Evolutionary conservation across 1,140 invertebrate genomes (phyloP).

Genomic region (Bombus confusus): DNA sequence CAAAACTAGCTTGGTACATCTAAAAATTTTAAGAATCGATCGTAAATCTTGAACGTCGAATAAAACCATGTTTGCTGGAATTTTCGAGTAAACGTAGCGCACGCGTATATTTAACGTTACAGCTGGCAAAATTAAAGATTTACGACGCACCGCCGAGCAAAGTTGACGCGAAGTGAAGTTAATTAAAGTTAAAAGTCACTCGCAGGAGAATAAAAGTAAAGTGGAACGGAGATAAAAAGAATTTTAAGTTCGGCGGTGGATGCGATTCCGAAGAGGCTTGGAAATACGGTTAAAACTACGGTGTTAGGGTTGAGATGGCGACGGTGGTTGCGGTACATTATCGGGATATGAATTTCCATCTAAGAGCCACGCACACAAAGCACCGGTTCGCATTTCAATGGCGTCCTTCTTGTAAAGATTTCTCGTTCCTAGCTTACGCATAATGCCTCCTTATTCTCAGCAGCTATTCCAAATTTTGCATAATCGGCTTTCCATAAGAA

Average conservation of each 20-base stretch:
- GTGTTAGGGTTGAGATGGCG: not conserved
- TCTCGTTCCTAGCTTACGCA: not conserved
- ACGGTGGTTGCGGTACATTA: not conserved
- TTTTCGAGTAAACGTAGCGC: no score
- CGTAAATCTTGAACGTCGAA: no score
- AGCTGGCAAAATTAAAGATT: no score
- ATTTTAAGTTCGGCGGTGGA: not conserved
- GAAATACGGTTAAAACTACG: not conserved
- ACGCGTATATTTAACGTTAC: no score
- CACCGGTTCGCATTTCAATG: not conserved
- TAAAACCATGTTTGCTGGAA: no score
- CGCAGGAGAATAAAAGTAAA: not conserved
- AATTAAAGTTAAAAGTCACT: no score
- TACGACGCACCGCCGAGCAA: no score
- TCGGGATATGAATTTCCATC: not conserved
- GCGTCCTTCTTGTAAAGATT: not conserved
- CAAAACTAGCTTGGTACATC: no score
- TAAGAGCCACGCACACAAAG: not conserved
- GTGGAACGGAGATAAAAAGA: not conserved
- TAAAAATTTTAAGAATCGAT: no score
- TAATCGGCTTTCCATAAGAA: constrained; percentile 32
- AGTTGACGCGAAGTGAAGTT: no score
- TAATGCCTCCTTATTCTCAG: not conserved
- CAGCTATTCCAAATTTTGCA: constrained; percentile 38
- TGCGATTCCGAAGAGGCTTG: not conserved